phyloP scores from a whole-genome alignment of 2,888 invertebrate genomes.

The Acleris sparsana region DNA sequence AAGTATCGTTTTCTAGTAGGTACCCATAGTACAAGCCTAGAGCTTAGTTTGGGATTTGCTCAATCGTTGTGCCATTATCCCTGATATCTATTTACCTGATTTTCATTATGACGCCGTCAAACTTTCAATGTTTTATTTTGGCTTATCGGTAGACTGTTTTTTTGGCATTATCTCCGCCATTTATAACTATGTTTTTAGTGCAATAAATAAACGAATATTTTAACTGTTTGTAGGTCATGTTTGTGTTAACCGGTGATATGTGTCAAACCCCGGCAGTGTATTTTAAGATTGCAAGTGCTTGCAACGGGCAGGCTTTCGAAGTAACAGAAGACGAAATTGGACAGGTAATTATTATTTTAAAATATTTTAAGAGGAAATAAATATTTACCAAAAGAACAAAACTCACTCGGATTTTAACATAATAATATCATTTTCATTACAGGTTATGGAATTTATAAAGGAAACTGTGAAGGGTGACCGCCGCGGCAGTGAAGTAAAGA shows the following conservation, averaged over 20 bases:
- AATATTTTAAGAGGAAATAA: no score
- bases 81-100: no score
- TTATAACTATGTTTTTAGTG: no score
- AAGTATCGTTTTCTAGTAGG: no score
- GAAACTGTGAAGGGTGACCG: slow-evolving; percentile 33
- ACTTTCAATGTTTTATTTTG: no score
- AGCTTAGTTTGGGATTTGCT: no score
- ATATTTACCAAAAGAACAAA: no score
- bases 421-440: background rate
- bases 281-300: slow-evolving; percentile 21
- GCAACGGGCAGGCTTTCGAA: slow-evolving; percentile 35
- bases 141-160: background rate
- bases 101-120: no score
- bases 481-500: no score
- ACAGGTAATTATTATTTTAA: slow-evolving; percentile 7
- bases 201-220: no score
- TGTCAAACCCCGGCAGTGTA: slow-evolving; percentile 17
- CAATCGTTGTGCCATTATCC: no score
- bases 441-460: slow-evolving; percentile 31
- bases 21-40: no score
- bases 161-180: background rate
- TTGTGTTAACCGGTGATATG: slow-evolving; percentile 38
- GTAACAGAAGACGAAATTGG: slow-evolving; percentile 12
- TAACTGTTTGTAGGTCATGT: slow-evolving; percentile 36
- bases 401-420: background rate